Evolutionary conservation across 2,113 vertebrate species (phyloP).

Genomic region (Nannospalax galili): DNA sequence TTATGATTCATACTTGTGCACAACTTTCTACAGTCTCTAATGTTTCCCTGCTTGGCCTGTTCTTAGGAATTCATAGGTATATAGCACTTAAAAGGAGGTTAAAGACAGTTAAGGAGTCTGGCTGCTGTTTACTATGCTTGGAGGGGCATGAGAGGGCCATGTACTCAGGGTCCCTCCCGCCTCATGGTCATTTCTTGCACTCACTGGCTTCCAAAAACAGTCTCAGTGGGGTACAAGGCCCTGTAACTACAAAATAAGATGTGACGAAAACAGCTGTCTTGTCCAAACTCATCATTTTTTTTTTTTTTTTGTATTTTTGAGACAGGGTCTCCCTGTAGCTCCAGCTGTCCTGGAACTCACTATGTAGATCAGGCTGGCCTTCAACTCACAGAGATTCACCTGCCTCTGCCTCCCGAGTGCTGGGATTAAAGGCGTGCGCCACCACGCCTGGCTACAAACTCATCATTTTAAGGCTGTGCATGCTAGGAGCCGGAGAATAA

Average conservation of each 20-base stretch:
- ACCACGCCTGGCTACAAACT: too few species aligned
- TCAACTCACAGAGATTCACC: too few species aligned
- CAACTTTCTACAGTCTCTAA: not conserved
- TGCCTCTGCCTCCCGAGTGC: too few species aligned
- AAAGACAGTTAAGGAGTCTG: not conserved
- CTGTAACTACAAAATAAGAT: not conserved
- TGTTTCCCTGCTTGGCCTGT: not conserved
- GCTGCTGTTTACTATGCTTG: not conserved
- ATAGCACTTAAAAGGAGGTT: not conserved
- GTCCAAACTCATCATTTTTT: not conserved
- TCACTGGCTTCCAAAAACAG: not conserved
- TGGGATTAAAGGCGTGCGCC: too few species aligned
- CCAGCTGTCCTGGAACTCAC: too few species aligned
- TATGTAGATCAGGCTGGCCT: too few species aligned
- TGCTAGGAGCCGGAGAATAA: not conserved
- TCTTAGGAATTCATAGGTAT: conserved; percentile 42
- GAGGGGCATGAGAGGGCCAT: fast-evolving
- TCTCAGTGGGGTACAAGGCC: not conserved
- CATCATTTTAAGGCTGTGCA: not conserved
- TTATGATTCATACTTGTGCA: not conserved
- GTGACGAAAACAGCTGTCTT: not conserved
- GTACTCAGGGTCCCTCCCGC: too few species aligned
- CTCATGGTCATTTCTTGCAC: not conserved
- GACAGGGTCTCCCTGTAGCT: too few species aligned
- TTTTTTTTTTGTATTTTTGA: too few species aligned